Evolutionary conservation across 2,888 invertebrate species (phyloP).

Genomic region (Sphecodes monilicornis): DNA sequence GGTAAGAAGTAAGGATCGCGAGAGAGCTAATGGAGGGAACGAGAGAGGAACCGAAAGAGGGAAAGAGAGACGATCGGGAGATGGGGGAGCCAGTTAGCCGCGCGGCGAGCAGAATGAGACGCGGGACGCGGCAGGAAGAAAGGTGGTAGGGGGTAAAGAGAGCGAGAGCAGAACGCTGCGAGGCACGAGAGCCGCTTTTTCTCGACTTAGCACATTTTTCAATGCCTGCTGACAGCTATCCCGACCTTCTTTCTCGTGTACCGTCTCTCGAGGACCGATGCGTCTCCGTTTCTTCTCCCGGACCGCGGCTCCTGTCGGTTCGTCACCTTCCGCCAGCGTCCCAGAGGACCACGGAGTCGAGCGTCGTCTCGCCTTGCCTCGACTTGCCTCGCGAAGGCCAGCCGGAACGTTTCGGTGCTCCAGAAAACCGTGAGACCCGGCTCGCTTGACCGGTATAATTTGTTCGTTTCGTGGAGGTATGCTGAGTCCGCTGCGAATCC

Average conservation of each 20-base stretch:
- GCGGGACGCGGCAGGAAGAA: slow-evolving; percentile 57
- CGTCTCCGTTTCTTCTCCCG: slow-evolving; percentile 58
- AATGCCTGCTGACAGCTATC: slow-evolving; percentile 81
- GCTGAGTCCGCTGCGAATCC: not conserved
- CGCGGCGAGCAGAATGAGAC: slow-evolving; percentile 36
- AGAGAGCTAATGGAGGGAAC: slow-evolving; percentile 70
- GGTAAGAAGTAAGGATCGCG: slow-evolving; percentile 78
- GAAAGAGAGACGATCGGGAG: slow-evolving; percentile 18
- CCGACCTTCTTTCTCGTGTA: slow-evolving; percentile 66
- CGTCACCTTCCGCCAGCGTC: slow-evolving; percentile 64
- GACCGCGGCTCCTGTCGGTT: slow-evolving; percentile 46
- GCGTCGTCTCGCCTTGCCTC: slow-evolving; percentile 4
- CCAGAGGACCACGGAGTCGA: slow-evolving; percentile 20
- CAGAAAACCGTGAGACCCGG: slow-evolving; percentile 68
- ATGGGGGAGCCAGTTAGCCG: slow-evolving; percentile 53
- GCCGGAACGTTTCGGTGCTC: slow-evolving; percentile 44
- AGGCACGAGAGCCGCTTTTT: slow-evolving; percentile 79
- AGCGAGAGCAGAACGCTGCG: slow-evolving; percentile 76
- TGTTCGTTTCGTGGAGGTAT: slow-evolving; percentile 48
- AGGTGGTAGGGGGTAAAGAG: slow-evolving; percentile 62
- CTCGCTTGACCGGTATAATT: slow-evolving; percentile 28
- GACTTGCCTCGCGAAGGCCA: slow-evolving; percentile 39
- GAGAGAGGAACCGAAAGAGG: slow-evolving; percentile 9
- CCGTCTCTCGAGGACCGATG: slow-evolving; percentile 46
- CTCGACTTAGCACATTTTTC: slow-evolving; percentile 82